Percentiles rank a stretch among this genome's conserved stretches.
Conservation (phyloP, 2,888 invertebrate species). For the Thelaira solivaga region DNA sequence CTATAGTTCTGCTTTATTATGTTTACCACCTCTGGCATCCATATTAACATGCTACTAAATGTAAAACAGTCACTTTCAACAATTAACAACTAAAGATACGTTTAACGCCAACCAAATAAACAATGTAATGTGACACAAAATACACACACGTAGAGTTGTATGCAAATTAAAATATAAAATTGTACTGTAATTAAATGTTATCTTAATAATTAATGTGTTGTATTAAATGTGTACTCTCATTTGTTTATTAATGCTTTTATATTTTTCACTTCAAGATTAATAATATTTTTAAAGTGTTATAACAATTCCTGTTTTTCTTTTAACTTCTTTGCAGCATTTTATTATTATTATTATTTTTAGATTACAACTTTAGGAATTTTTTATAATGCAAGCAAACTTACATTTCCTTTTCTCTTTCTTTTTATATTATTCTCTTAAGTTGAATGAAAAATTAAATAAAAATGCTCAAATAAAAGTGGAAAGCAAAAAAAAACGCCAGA, state of each 20-base stretch:
- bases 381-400: no score
- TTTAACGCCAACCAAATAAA: background rate
- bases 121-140: slow-evolving; percentile 9
- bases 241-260: background rate
- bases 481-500: no score
- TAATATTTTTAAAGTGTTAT: background rate
- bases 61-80: background rate
- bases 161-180: slow-evolving; percentile 10
- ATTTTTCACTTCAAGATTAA: background rate
- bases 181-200: no score
- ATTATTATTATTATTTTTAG: no score
- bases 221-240: slow-evolving; percentile 6
- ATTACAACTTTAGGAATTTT: no score
- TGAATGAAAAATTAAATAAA: no score
- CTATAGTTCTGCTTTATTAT: no score
- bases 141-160: background rate
- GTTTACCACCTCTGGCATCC: slow-evolving; percentile 2
- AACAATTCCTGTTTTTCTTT: no score
- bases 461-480: no score
- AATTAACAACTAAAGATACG: background rate
- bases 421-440: no score
- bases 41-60: background rate
- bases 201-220: slow-evolving; percentile 28
- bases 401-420: no score
- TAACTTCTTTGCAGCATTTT: background rate